Evolutionary conservation across 2,113 vertebrate genomes (phyloP).

Genomic region (Gulo gulo): DNA sequence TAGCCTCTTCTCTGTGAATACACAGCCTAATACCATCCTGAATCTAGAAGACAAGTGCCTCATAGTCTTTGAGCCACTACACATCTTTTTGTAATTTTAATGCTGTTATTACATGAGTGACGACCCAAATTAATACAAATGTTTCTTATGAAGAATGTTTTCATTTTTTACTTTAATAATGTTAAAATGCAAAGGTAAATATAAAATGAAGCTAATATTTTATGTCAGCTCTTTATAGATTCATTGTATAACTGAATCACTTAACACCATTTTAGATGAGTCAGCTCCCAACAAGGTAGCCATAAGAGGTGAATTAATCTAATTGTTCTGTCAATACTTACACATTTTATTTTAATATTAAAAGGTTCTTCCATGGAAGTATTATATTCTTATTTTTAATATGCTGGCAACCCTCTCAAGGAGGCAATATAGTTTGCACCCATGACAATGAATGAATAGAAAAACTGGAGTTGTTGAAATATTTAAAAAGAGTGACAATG

Average conservation of each 20-base stretch:
- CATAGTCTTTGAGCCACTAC: conserved; percentile 41
- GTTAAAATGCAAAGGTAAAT: conserved; percentile 72
- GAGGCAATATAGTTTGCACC: neutral
- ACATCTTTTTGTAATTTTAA: conserved; percentile 59
- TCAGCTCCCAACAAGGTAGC: conserved; percentile 51
- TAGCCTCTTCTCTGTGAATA: conserved; percentile 12
- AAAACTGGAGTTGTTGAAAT: conserved; percentile 29
- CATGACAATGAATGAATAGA: neutral
- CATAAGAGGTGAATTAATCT: conserved; percentile 62
- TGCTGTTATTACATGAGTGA: conserved; percentile 64
- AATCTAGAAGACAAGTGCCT: conserved; percentile 30
- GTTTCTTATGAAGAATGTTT: conserved; percentile 64
- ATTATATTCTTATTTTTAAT: conserved; percentile 48
- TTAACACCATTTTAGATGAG: conserved; percentile 50
- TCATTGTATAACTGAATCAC: conserved; percentile 48
- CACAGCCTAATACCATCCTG: neutral
- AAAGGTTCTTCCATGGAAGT: conserved; percentile 48
- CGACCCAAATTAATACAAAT: conserved; percentile 58
- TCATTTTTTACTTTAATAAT: conserved; percentile 57
- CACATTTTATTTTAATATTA: conserved; percentile 58
- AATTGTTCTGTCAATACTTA: conserved; percentile 62
- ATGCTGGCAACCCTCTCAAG: conserved; percentile 34
- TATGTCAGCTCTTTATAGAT: conserved; percentile 61
- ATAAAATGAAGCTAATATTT: conserved; percentile 65
- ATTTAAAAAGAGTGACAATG: conserved; percentile 34